Percentiles rank a stretch among this genome's conserved stretches.
Conservation (phyloP, 2,888 invertebrate genomes). For the Phrixothrix hirtus region DNA sequence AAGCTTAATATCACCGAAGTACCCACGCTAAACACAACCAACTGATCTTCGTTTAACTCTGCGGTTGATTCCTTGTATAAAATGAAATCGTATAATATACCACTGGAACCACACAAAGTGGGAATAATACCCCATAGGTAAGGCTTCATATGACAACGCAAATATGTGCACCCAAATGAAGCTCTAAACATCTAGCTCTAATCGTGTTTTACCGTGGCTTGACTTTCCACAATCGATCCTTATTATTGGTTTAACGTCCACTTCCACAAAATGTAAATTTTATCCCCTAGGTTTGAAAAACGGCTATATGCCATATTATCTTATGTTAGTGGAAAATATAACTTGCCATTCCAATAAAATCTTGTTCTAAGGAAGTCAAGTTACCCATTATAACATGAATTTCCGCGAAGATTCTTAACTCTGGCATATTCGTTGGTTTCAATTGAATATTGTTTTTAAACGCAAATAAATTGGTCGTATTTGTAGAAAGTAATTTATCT, state of each 20-base stretch:
- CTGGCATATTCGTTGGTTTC: constrained; percentile 17
- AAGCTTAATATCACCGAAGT: too few relatives aligned
- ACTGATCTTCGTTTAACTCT: too few relatives aligned
- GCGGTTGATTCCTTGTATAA: too few relatives aligned
- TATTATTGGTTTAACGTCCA: not conserved
- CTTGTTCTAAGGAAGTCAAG: constrained; percentile 33
- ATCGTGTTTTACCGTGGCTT: constrained; percentile 30
- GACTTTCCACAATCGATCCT: constrained; percentile 34
- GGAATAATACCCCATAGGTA: too few relatives aligned
- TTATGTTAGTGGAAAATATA: constrained; percentile 27
- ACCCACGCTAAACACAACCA: too few relatives aligned
- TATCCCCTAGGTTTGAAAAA: constrained; percentile 36
- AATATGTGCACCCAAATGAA: too few relatives aligned
- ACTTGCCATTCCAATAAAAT: constrained; percentile 28
- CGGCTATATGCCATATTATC: constrained; percentile 32
- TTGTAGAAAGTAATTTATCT: too few relatives aligned
- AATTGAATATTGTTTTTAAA: constrained; percentile 8
- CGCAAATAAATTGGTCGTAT: too few relatives aligned
- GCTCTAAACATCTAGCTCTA: constrained; percentile 20
- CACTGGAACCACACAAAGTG: too few relatives aligned
- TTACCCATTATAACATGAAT: constrained; percentile 37
- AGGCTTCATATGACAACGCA: too few relatives aligned
- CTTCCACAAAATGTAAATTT: constrained; percentile 35
- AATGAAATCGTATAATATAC: too few relatives aligned
- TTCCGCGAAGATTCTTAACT: constrained; percentile 37